These are phyloP conservation scores for Protosalanx chinensis DNA, from an alignment of 2,797 vertebrate genomes.

Conservation along the genomic window DNA sequence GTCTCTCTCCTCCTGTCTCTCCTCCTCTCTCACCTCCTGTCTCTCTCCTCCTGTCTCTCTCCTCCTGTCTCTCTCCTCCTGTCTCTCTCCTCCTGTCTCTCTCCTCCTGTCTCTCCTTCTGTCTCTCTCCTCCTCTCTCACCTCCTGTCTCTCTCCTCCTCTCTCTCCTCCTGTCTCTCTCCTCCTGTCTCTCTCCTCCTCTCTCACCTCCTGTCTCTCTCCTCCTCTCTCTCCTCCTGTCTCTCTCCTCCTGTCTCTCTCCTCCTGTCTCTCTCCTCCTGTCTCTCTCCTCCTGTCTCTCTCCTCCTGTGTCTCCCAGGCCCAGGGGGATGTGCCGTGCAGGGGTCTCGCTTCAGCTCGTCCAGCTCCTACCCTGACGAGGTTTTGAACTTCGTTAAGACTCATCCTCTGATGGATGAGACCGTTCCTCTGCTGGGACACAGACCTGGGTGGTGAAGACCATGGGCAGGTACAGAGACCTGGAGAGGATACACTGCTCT, in stretches of 20 bases:
- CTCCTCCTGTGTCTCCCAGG: constrained; percentile 56
- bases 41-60: too few species aligned
- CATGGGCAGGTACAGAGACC: constrained; percentile 79
- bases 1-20: too few species aligned
- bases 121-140: too few species aligned
- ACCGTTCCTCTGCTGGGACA: constrained; percentile 87
- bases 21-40: too few species aligned
- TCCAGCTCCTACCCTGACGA: constrained; percentile 92
- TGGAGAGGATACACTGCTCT: neutral
- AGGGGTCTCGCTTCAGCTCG: constrained; percentile 87
- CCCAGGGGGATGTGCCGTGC: constrained; percentile 88
- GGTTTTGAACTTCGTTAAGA: constrained; percentile 94
- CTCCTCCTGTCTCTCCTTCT: too few species aligned
- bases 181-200: constrained; percentile 2
- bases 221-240: neutral
- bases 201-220: constrained; percentile 9
- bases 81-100: too few species aligned
- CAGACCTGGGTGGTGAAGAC: constrained; percentile 90
- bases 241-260: too few species aligned
- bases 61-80: too few species aligned
- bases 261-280: constrained; percentile 6
- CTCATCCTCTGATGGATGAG: constrained; percentile 94
- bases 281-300: constrained; percentile 13
- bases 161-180: too few species aligned
- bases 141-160: too few species aligned